These are phyloP conservation scores for Porphyrio hochstetteri DNA, from an alignment of 2,113 vertebrate species.

Conservation along the genomic window DNA sequence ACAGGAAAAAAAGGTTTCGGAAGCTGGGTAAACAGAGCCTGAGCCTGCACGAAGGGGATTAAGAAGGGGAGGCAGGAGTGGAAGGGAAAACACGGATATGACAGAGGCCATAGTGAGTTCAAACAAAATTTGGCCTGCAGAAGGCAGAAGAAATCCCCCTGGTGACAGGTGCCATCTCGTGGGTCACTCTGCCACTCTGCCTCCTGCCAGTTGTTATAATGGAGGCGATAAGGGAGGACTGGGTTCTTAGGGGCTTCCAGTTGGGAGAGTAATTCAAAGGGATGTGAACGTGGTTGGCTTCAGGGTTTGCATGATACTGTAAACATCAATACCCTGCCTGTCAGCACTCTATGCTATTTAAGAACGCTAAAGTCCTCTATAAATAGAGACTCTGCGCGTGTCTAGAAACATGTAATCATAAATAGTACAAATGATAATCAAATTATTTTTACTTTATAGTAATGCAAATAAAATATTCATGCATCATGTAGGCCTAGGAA, in stretches of 20 bases:
- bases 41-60: slow-evolving; percentile 67
- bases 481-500: slow-evolving; percentile 24
- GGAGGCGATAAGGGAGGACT: slow-evolving; percentile 79
- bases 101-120: slow-evolving; percentile 94
- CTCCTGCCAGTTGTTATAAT: slow-evolving; percentile 97
- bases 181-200: slow-evolving; percentile 97
- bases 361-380: slow-evolving; percentile 32
- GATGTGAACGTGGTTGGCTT: slow-evolving; percentile 69
- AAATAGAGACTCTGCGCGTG: slow-evolving; percentile 13
- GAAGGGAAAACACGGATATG: slow-evolving; percentile 95
- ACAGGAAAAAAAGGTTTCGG: slow-evolving; percentile 57
- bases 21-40: slow-evolving; percentile 64
- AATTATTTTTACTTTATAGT: slow-evolving; percentile 60
- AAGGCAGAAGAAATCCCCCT: slow-evolving; percentile 90
- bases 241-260: slow-evolving; percentile 63
- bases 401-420: slow-evolving; percentile 22
- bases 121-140: slow-evolving; percentile 99
- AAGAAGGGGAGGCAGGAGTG: slow-evolving; percentile 84
- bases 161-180: slow-evolving; percentile 99
- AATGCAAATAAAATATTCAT: slow-evolving; percentile 63
- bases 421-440: slow-evolving; percentile 46
- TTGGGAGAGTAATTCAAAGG: slow-evolving; percentile 77
- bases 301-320: slow-evolving; percentile 56
- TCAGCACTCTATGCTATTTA: slow-evolving; percentile 46
- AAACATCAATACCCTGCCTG: slow-evolving; percentile 60